Percentiles rank a stretch among this genome's conserved stretches.
Evolutionary conservation across 2,113 vertebrate species (phyloP).

Genomic region (Bubo bubo): DNA sequence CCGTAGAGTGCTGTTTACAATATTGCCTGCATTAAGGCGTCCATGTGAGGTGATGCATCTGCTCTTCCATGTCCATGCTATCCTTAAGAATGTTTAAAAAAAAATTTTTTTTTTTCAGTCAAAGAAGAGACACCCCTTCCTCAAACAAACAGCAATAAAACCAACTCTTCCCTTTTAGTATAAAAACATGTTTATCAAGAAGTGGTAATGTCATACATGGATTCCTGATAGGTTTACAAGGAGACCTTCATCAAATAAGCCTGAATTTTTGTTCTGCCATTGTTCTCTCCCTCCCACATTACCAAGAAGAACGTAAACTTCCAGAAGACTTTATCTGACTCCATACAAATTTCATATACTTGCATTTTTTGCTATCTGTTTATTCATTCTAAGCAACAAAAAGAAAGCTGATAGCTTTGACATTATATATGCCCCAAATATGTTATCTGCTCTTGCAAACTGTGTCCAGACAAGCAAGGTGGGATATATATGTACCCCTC

Average conservation of each 20-base stretch:
- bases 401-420: background rate
- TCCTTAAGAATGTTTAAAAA: background rate
- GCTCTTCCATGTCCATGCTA: conserved; percentile 1
- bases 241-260: background rate
- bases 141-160: background rate
- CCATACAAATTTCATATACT: background rate
- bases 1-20: conserved; percentile 67
- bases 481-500: background rate
- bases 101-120: background rate
- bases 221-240: background rate
- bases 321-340: background rate
- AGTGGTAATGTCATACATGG: background rate
- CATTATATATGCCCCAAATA: background rate
- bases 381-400: background rate
- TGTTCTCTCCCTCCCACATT: background rate
- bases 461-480: background rate
- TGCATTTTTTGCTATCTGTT: background rate
- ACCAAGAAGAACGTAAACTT: background rate
- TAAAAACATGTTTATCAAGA: background rate
- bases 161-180: background rate
- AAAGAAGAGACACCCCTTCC: background rate
- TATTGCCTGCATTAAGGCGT: conserved; percentile 58
- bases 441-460: background rate
- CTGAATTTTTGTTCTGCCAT: background rate
- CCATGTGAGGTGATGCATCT: background rate